Evolutionary conservation across 1,140 invertebrate species (phyloP).

Genomic region (Drosophila repleta): DNA sequence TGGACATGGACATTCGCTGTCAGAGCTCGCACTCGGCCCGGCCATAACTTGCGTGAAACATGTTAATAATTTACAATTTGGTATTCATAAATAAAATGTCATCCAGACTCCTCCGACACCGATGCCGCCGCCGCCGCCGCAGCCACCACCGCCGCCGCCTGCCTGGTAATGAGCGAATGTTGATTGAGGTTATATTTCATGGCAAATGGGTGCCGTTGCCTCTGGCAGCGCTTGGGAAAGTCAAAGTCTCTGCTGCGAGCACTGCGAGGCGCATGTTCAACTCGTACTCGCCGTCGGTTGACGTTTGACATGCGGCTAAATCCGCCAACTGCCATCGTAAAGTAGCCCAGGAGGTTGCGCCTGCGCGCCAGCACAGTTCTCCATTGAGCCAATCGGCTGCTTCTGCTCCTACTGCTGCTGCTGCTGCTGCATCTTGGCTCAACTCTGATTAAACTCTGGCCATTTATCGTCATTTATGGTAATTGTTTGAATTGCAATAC

Average conservation of each 20-base stretch:
- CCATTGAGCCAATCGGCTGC: slow-evolving; percentile 32
- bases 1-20: slow-evolving; percentile 42
- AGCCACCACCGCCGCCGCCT: slow-evolving; percentile 3
- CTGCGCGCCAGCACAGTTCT: slow-evolving; percentile 29
- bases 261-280: slow-evolving; percentile 42
- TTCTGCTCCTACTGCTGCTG: background rate
- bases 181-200: slow-evolving; percentile 82
- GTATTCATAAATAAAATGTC: slow-evolving; percentile 83
- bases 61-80: slow-evolving; percentile 83
- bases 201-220: slow-evolving; percentile 69
- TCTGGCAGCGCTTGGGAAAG: slow-evolving; percentile 52
- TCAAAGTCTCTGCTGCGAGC: slow-evolving; percentile 16
- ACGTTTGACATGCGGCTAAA: slow-evolving; percentile 70
- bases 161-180: slow-evolving; percentile 76
- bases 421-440: slow-evolving; percentile 17
- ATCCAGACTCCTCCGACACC: slow-evolving; percentile 66
- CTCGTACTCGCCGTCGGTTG: slow-evolving; percentile 52
- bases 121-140: slow-evolving; percentile 15
- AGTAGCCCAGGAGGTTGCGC: slow-evolving; percentile 33
- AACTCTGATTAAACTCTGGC: slow-evolving; percentile 61
- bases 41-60: slow-evolving; percentile 82
- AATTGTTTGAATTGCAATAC: slow-evolving; percentile 66
- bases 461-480: slow-evolving; percentile 75
- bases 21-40: slow-evolving; percentile 55
- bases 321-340: slow-evolving; percentile 47